Conservation (phyloP, 2,113 vertebrate genomes). For the Eubucco bourcierii region DNA sequence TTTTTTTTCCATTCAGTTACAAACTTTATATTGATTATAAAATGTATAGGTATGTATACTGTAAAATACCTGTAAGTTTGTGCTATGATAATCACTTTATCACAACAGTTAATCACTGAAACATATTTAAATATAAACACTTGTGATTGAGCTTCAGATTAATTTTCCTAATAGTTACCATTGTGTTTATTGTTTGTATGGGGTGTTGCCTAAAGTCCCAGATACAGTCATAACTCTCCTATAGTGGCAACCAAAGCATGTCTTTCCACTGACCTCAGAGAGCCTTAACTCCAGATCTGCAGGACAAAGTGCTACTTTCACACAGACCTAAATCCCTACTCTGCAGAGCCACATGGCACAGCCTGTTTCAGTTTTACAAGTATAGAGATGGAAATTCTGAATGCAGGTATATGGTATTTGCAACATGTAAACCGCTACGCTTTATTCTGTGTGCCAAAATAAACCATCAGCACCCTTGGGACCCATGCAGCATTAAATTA, state of each 20-base stretch:
- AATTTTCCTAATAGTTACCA: background rate
- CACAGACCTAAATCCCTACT: background rate
- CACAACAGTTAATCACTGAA: background rate
- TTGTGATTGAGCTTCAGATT: background rate
- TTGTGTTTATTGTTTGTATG: background rate
- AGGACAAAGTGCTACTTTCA: background rate
- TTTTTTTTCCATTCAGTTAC: background rate
- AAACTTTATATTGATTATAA: background rate
- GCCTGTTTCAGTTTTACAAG: background rate
- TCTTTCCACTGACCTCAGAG: background rate
- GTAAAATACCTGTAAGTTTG: background rate
- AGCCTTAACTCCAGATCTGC: background rate
- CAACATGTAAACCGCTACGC: background rate
- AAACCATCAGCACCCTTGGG: background rate
- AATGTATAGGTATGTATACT: background rate
- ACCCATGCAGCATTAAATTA: background rate
- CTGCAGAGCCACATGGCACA: background rate
- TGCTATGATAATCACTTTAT: background rate
- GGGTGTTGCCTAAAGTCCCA: background rate
- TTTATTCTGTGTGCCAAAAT: background rate
- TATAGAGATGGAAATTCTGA: background rate
- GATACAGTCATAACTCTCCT: background rate
- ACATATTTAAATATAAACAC: background rate
- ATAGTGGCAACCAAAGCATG: background rate
- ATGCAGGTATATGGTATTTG: background rate